Percentiles rank a stretch among this genome's conserved stretches.
Conservation (phyloP, 2,797 vertebrate genomes). For the Peromyscus attwateri region DNA sequence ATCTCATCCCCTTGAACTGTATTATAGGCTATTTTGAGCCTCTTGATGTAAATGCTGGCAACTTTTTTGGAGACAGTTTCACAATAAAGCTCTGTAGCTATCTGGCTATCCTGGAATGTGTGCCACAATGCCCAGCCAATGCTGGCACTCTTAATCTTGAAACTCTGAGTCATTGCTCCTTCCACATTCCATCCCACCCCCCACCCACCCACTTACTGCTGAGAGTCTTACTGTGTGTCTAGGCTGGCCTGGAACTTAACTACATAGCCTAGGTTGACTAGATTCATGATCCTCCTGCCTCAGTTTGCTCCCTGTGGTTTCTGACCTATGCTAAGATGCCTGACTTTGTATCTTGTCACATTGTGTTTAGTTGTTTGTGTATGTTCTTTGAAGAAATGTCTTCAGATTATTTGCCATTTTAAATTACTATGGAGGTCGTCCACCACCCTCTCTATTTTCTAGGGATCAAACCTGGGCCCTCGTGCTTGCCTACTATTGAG, state of each 20-base stretch:
- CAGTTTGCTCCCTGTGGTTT: not conserved
- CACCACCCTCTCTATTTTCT: not conserved
- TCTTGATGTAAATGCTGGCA: not conserved
- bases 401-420: not conserved
- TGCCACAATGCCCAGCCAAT: not conserved
- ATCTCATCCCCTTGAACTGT: not conserved
- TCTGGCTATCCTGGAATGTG: not conserved
- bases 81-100: no score
- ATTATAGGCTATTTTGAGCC: not conserved
- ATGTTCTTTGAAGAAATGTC: constrained; percentile 54
- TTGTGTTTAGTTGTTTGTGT: constrained; percentile 25
- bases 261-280: not conserved
- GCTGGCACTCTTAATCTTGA: not conserved
- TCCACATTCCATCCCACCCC: not conserved
- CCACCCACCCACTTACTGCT: no score
- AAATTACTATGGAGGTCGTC: not conserved
- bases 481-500: not conserved
- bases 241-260: not conserved
- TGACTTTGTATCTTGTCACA: not conserved
- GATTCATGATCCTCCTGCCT: not conserved
- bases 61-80: not conserved
- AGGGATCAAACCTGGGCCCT: not conserved
- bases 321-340: not conserved
- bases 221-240: not conserved
- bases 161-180: not conserved